Percentiles rank a stretch among this genome's conserved stretches.
These are phyloP conservation scores for Operophtera brumata DNA, from an alignment of 2,888 invertebrate species.

Conservation along the genomic window DNA sequence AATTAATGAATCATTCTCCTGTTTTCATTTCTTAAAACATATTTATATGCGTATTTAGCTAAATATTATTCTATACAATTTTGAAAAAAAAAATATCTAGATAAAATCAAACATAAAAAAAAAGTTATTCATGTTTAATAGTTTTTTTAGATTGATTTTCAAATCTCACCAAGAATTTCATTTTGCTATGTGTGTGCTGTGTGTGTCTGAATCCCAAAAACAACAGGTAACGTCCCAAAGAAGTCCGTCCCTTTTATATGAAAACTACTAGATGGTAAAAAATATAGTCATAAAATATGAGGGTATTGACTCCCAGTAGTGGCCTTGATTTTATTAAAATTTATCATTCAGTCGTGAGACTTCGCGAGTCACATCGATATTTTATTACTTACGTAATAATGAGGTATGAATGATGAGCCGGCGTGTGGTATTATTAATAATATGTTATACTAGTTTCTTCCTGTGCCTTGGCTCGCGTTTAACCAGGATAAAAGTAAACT, in stretches of 20 bases:
- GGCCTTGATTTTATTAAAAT: conserved; percentile 44
- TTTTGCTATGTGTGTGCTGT: conserved; percentile 50
- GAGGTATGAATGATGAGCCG: background rate
- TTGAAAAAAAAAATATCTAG: too few species aligned
- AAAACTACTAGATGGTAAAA: conserved; percentile 38
- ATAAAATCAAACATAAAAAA: too few species aligned
- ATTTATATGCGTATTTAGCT: too few species aligned
- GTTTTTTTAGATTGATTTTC: background rate
- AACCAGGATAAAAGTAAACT: too few species aligned
- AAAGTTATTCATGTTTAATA: too few species aligned
- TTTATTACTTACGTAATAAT: background rate
- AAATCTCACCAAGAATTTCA: conserved; percentile 57
- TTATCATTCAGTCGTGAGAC: conserved; percentile 23
- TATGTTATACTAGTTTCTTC: too few species aligned
- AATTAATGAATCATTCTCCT: too few species aligned
- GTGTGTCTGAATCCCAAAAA: conserved; percentile 41
- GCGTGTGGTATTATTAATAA: background rate
- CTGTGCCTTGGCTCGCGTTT: too few species aligned
- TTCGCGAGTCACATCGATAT: background rate
- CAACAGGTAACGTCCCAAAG: conserved; percentile 42
- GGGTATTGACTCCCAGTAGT: conserved; percentile 44
- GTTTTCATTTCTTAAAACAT: too few species aligned
- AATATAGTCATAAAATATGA: conserved; percentile 30
- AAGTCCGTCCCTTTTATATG: conserved; percentile 48
- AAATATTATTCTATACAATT: too few species aligned